phyloP scores from a whole-genome alignment of 2,888 invertebrate species.

The Buathra laborator region DNA sequence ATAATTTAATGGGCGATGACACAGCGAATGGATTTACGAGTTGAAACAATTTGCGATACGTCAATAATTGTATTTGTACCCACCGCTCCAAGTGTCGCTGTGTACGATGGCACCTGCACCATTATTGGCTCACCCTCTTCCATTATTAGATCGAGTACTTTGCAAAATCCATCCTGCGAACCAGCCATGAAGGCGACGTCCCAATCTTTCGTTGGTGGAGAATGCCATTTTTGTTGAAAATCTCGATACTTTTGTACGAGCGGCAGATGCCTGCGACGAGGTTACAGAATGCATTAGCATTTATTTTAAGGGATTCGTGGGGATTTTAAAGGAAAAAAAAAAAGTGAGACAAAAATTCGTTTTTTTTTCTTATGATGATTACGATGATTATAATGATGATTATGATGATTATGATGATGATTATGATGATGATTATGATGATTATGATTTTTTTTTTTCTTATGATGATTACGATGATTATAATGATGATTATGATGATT shows the following conservation, averaged over 20 bases:
- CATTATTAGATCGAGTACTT: slow-evolving; percentile 90
- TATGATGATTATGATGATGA: no score
- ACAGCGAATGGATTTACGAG: no score
- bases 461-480: no score
- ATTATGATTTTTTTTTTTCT: no score
- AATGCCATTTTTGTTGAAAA: slow-evolving; percentile 88
- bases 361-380: no score
- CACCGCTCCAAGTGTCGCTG: slow-evolving; percentile 87
- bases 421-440: no score
- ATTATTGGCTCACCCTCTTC: slow-evolving; percentile 89
- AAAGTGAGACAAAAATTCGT: no score
- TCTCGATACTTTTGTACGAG: slow-evolving; percentile 87
- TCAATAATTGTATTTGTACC: slow-evolving; percentile 59
- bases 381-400: no score
- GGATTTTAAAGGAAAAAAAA: no score
- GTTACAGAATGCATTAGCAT: neutral
- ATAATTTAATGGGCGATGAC: neutral
- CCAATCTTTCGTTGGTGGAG: slow-evolving; percentile 87
- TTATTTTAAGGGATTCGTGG: neutral
- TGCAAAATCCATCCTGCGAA: slow-evolving; percentile 91
- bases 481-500: no score
- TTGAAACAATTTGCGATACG: neutral
- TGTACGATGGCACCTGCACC: slow-evolving; percentile 89
- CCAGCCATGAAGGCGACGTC: slow-evolving; percentile 90
- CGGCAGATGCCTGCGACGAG: slow-evolving; percentile 86